Conservation (phyloP, 2,797 vertebrate species). For the Clarias laeviceps region DNA sequence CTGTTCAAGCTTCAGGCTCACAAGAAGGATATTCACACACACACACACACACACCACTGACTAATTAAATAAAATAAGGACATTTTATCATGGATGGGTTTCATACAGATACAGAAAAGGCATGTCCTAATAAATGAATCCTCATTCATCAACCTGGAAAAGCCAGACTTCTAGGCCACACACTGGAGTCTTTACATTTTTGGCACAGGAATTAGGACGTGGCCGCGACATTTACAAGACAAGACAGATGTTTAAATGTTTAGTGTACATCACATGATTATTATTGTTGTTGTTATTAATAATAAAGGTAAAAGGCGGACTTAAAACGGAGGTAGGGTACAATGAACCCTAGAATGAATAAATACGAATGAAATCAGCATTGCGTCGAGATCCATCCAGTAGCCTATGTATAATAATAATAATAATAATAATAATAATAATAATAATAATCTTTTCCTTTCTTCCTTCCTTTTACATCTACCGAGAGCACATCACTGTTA, state of each 20-base stretch:
- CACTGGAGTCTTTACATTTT: conserved; percentile 4
- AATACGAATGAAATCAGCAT: neutral
- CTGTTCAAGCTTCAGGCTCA: conserved; percentile 7
- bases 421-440: too few species aligned
- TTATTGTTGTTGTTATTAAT: neutral
- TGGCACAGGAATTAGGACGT: neutral
- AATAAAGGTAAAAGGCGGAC: neutral
- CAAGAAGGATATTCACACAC: conserved; percentile 2
- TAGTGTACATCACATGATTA: neutral
- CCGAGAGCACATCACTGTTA: neutral
- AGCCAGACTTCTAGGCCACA: conserved; percentile 14
- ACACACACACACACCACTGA: neutral
- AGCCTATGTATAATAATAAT: too few species aligned
- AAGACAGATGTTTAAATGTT: neutral
- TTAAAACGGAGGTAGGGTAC: neutral
- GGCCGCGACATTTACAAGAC: neutral
- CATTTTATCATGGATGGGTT: neutral
- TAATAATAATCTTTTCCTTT: neutral
- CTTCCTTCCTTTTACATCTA: neutral
- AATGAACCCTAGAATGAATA: neutral
- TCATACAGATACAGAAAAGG: neutral
- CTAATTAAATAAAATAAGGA: neutral
- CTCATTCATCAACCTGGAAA: neutral
- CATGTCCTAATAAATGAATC: neutral
- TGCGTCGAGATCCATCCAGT: neutral